Percentiles rank a stretch among this genome's conserved stretches.
phyloP scores from a whole-genome alignment of 2,797 vertebrate species.

The Allobates femoralis region DNA sequence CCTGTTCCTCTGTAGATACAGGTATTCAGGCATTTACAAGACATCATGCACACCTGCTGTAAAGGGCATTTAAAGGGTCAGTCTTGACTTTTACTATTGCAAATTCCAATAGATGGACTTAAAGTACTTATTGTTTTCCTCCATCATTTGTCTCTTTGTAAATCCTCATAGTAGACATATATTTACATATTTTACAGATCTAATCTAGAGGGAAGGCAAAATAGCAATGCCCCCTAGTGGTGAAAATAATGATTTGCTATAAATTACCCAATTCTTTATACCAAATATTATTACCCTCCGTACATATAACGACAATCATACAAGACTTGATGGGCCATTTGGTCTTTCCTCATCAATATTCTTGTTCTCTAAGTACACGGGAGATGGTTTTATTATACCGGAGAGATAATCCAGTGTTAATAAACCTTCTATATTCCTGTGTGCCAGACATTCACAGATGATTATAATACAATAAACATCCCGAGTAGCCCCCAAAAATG shows the following conservation, averaged over 20 bases:
- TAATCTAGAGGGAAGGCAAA: neutral
- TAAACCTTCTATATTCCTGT: conserved; percentile 29
- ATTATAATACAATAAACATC: conserved; percentile 27
- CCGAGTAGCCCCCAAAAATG: conserved; percentile 50
- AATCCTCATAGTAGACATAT: too few species aligned
- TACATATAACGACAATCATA: neutral
- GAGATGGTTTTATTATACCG: conserved; percentile 2
- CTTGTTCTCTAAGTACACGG: neutral
- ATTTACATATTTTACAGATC: too few species aligned
- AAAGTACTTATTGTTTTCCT: too few species aligned
- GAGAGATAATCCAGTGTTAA: conserved; percentile 2
- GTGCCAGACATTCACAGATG: conserved; percentile 1
- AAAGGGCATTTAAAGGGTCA: too few species aligned
- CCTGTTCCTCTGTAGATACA: too few species aligned
- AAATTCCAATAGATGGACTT: too few species aligned
- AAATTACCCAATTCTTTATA: neutral
- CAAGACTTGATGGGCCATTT: neutral
- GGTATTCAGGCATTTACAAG: too few species aligned
- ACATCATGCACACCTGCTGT: too few species aligned
- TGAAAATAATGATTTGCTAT: neutral
- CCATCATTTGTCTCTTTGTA: too few species aligned
- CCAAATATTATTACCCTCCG: neutral
- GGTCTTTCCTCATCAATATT: neutral
- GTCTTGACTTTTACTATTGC: too few species aligned
- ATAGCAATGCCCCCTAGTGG: neutral